Evolutionary conservation across 2,797 vertebrate genomes (phyloP), one percentile per base, ranked within the genome.

Genomic region (Scomberomorus guttatus): DNA sequence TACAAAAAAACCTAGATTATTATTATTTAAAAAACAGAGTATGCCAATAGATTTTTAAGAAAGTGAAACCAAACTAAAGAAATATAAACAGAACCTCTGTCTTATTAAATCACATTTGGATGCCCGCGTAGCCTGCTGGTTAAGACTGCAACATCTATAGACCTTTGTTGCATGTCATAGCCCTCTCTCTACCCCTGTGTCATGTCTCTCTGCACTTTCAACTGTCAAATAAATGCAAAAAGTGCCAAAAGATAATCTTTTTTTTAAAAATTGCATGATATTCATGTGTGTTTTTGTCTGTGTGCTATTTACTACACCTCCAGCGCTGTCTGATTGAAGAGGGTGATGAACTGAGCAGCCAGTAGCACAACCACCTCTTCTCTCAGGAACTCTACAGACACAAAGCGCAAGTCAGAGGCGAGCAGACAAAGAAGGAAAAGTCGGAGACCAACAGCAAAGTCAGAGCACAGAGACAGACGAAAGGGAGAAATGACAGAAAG

Each of bases 251-350:
- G 7, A 37, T 11, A 37, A 37, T 11, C 37, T 37, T n/a, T n/a
- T n/a, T n/a, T n/a, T 8, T 11, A 37, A 37, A 37, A 37, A 37
- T 37, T 42, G 39, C 39, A 42, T 1, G 13, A 34, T 60, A 73
- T 59, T 27, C 68, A 50, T 6, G 51, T 9, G 22, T 68, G 55
- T 48, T 61, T 62, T 12, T 37, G 24, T 48, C 9, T 51, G 15
- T 46, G 69, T 77, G 37, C 54, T 29, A 27, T 82, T 27, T 58
- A 63, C 9, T 64, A 29, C 48, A 96, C 96, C 95, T 97, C 96
- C 58, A 97, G 74, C 1, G 95, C 96, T 0, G 96, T 97, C 83
- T 97, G 96, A 87, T 96, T 97, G 88, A 97, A 97, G 71, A 97
- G 94, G 1, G 95, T 96, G 85, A 97, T 95, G 82, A 97, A 97